These are phyloP conservation scores for Yponomeuta sedellus DNA, from an alignment of 2,888 invertebrate species.

Conservation along the genomic window DNA sequence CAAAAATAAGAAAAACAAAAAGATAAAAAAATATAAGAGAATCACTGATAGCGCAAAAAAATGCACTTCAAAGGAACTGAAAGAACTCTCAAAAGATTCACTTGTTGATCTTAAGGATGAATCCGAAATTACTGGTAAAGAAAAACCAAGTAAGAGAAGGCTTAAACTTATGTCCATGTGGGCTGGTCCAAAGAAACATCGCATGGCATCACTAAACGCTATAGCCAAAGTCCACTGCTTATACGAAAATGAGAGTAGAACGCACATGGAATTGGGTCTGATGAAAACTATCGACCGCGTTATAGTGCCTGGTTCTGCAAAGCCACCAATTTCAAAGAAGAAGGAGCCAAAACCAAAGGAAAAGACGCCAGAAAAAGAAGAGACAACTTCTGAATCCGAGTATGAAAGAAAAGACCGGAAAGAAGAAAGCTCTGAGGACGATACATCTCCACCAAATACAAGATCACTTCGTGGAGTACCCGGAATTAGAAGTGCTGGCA, in stretches of 20 bases:
- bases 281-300: conserved; percentile 69
- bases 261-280: conserved; percentile 79
- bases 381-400: conserved; percentile 68
- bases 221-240: conserved; percentile 93
- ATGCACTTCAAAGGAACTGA: conserved; percentile 58
- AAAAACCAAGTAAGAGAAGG: conserved; percentile 67
- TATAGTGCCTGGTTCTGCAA: conserved; percentile 70
- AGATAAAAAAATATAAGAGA: conserved; percentile 56
- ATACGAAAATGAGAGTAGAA: conserved; percentile 91
- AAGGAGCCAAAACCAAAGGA: conserved; percentile 62
- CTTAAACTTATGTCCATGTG: conserved; percentile 81
- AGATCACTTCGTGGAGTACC: conserved; percentile 83
- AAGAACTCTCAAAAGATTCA: conserved; percentile 67
- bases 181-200: conserved; percentile 87
- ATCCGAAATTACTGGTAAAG: conserved; percentile 46
- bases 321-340: conserved; percentile 58
- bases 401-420: conserved; percentile 65
- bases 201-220: conserved; percentile 93
- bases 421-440: conserved; percentile 74
- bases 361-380: conserved; percentile 46
- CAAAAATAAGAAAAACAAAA: conserved; percentile 56
- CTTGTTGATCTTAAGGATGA: conserved; percentile 62
- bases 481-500: conserved; percentile 85
- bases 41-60: conserved; percentile 57
- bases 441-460: conserved; percentile 55